These are phyloP conservation scores for Mesoclemmys tuberculata DNA, from an alignment of 2,113 vertebrate genomes.

Conservation along the genomic window DNA sequence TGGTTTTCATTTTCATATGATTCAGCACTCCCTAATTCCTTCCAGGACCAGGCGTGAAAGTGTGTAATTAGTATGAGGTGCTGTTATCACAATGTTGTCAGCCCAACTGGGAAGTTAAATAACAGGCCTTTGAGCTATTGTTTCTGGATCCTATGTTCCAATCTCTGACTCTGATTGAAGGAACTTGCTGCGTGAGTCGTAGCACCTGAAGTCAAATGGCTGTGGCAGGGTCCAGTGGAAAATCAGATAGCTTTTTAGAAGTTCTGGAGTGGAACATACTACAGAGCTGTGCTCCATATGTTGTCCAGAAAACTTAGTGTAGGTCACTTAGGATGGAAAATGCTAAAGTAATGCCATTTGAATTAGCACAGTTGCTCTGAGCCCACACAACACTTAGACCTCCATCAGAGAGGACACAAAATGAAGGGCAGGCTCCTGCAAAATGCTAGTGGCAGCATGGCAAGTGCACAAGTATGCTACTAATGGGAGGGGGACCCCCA, in stretches of 20 bases:
- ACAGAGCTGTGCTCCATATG: background rate
- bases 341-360: background rate
- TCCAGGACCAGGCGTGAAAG: background rate
- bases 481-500: background rate
- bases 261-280: background rate
- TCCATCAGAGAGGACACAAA: background rate
- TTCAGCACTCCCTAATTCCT: background rate
- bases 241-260: background rate
- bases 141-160: background rate
- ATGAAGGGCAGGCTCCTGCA: background rate
- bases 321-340: background rate
- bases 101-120: background rate
- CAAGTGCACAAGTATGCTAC: background rate
- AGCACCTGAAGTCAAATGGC: background rate
- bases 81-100: background rate
- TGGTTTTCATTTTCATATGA: background rate
- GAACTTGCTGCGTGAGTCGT: background rate
- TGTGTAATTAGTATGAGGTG: constrained; percentile 3
- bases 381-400: background rate
- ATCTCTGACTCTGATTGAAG: background rate
- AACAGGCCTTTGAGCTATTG: background rate
- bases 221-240: background rate
- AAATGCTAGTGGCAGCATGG: background rate
- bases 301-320: background rate
- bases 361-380: background rate